Conservation (phyloP, 1,140 invertebrate genomes). For the Philaenus spumarius region DNA sequence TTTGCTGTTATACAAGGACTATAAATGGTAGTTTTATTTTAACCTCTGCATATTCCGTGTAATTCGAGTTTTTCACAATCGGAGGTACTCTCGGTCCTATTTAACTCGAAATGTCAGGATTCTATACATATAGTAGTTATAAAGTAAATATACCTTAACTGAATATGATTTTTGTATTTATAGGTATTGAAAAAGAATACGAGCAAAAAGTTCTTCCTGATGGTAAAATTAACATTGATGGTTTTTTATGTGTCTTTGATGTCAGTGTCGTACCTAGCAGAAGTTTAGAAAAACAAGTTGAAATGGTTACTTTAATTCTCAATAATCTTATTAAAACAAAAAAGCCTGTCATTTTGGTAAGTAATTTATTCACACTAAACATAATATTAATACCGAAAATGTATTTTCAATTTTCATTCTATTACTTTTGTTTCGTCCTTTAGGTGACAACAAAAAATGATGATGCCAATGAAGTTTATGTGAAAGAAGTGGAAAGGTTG, state of each 20-base stretch:
- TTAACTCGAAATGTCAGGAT: no score
- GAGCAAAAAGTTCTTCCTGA: slow-evolving; percentile 91
- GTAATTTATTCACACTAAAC: neutral
- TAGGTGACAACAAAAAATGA: slow-evolving; percentile 87
- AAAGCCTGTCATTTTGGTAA: slow-evolving; percentile 87
- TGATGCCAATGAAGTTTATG: slow-evolving; percentile 79
- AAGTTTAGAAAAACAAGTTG: slow-evolving; percentile 81
- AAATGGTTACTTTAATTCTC: slow-evolving; percentile 72
- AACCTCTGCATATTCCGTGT: no score
- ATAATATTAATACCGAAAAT: no score
- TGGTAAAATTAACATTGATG: slow-evolving; percentile 89
- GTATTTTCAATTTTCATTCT: no score
- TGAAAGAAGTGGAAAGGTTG: slow-evolving; percentile 84
- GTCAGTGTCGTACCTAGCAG: slow-evolving; percentile 87
- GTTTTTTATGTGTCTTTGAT: slow-evolving; percentile 94
- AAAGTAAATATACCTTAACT: neutral
- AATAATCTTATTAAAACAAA: slow-evolving; percentile 86
- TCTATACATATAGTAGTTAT: no score
- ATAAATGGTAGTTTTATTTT: no score
- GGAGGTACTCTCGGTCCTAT: no score
- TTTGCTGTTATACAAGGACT: no score
- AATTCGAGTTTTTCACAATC: no score
- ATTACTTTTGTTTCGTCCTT: neutral
- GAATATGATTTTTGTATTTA: slow-evolving; percentile 20
- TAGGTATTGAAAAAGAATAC: slow-evolving; percentile 72